Evolutionary conservation across 2,113 vertebrate genomes (phyloP).

Genomic region (Synodontis membranacea): DNA sequence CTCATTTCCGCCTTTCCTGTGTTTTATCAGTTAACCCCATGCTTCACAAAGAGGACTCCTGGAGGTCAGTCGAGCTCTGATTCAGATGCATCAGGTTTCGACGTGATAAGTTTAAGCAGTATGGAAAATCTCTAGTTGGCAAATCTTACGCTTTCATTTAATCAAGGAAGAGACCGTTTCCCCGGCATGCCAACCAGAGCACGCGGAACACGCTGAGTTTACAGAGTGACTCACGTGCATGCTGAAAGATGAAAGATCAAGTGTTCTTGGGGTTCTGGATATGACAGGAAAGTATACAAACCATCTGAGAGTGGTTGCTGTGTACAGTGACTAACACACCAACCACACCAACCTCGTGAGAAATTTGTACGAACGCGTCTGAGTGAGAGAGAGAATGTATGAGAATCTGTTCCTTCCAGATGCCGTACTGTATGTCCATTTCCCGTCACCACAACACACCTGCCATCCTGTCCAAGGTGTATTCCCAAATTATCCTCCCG

Average conservation of each 20-base stretch:
- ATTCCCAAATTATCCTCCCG: not conserved
- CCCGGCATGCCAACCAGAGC: not conserved
- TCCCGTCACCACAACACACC: not conserved
- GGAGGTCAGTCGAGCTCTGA: not conserved
- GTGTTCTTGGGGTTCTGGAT: constrained; percentile 1
- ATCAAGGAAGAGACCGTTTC: not conserved
- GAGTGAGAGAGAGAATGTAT: not conserved
- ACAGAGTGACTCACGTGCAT: constrained; percentile 19
- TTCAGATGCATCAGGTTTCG: not conserved
- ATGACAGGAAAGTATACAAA: constrained; percentile 16
- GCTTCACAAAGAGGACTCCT: not conserved
- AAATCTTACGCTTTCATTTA: constrained; percentile 24
- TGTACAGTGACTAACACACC: not conserved
- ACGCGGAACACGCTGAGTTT: not conserved
- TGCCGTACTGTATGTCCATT: not conserved
- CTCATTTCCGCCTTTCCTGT: not conserved
- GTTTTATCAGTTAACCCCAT: not conserved
- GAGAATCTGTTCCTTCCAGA: not conserved
- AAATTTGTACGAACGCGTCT: not conserved
- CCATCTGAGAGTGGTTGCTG: not conserved
- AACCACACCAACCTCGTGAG: not conserved
- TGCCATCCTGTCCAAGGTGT: not conserved
- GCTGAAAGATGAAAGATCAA: constrained; percentile 3
- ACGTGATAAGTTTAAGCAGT: not conserved
- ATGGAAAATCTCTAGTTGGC: constrained; percentile 2